Percentiles rank a stretch among this genome's conserved stretches.
phyloP scores from a whole-genome alignment of 2,888 invertebrate genomes.

The Synergus laeviventris region DNA sequence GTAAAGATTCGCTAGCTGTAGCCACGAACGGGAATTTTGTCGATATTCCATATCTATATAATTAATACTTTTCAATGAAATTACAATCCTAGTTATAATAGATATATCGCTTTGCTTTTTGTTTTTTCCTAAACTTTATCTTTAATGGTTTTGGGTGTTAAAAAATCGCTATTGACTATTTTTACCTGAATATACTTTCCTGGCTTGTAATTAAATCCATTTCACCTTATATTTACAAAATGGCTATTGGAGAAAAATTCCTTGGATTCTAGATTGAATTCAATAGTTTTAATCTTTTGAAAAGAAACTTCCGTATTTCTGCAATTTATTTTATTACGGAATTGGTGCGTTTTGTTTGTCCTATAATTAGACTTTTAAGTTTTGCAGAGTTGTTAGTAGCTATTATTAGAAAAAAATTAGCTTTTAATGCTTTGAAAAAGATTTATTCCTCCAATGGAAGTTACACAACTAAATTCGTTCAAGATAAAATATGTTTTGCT shows the following conservation, averaged over 20 bases:
- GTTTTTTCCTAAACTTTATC: background rate
- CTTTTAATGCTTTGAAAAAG: background rate
- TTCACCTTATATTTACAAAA: background rate
- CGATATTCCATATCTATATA: background rate
- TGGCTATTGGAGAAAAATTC: background rate
- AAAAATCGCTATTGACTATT: background rate
- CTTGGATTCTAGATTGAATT: background rate
- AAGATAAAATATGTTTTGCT: background rate
- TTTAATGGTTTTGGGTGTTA: background rate
- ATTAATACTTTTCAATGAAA: background rate
- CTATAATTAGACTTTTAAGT: background rate
- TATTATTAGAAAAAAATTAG: background rate
- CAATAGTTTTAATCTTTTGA: background rate
- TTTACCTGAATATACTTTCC: background rate
- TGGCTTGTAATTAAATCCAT: background rate
- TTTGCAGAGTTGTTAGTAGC: background rate
- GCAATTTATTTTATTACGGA: background rate
- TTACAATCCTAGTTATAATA: background rate
- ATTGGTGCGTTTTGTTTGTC: background rate
- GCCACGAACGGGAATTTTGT: background rate
- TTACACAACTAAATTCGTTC: constrained; percentile 11
- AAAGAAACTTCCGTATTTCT: background rate
- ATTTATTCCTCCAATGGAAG: constrained; percentile 4
- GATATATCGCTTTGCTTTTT: background rate
- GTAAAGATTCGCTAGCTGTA: constrained; percentile 39